phyloP scores from a whole-genome alignment of 2,888 invertebrate genomes.

The Drosophila histrio region DNA sequence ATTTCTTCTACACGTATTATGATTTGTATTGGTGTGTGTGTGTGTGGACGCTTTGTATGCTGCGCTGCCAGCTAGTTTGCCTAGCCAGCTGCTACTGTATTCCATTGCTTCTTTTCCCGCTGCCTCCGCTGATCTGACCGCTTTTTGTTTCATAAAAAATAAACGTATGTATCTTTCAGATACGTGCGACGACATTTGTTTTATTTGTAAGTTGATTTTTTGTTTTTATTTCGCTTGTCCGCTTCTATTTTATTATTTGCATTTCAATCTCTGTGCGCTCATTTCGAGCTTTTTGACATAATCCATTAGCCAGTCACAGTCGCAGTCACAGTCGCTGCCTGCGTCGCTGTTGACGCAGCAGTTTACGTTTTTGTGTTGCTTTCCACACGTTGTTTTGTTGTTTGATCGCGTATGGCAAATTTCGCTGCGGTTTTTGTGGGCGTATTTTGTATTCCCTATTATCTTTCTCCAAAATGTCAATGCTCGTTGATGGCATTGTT shows the following conservation, averaged over 20 bases:
- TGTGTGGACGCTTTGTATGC: conserved; percentile 34
- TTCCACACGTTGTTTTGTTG: conserved; percentile 54
- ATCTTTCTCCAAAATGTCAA: conserved; percentile 61
- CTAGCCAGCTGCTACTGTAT: conserved; percentile 38
- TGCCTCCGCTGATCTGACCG: conserved; percentile 8
- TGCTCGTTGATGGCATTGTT: conserved; percentile 42
- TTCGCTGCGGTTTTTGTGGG: conserved; percentile 69
- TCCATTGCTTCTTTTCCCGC: background rate
- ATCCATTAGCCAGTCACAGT: conserved; percentile 37
- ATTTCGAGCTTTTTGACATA: conserved; percentile 45
- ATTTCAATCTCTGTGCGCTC: conserved; percentile 54
- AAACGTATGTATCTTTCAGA: conserved; percentile 47
- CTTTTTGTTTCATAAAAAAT: conserved; percentile 16
- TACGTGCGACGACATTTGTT: conserved; percentile 48
- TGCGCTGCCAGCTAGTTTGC: conserved; percentile 55
- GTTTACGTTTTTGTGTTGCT: conserved; percentile 50
- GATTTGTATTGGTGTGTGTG: conserved; percentile 26
- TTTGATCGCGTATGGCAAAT: conserved; percentile 68
- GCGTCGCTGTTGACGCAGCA: conserved; percentile 9
- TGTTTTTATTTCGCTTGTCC: conserved; percentile 11
- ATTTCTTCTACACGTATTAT: conserved; percentile 50
- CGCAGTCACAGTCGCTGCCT: conserved; percentile 1
- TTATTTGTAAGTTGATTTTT: conserved; percentile 29
- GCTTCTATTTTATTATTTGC: conserved; percentile 38
- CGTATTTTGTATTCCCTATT: conserved; percentile 52